These are phyloP conservation scores for Delia radicum DNA, from an alignment of 1,140 invertebrate species.

Conservation along the genomic window DNA sequence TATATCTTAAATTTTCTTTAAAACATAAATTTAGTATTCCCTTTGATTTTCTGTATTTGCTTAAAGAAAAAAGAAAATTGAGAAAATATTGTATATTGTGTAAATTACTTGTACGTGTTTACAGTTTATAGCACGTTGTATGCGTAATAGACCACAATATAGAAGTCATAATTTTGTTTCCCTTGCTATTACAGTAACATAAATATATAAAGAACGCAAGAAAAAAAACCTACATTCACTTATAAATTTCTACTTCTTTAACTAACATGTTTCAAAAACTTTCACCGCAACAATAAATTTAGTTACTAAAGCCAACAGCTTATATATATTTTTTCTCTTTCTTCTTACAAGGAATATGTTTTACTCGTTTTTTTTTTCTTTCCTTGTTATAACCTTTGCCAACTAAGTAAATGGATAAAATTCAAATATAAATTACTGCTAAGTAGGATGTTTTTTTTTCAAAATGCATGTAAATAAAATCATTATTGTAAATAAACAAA, in stretches of 20 bases:
- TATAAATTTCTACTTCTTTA: not conserved
- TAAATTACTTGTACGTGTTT: slow-evolving; percentile 18
- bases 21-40: not conserved
- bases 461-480: no score
- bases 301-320: not conserved
- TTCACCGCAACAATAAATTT: slow-evolving; percentile 21
- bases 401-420: no score
- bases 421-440: no score
- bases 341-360: no score
- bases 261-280: not conserved
- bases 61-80: not conserved
- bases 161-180: slow-evolving; percentile 20
- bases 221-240: not conserved
- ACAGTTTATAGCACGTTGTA: not conserved
- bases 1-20: no score
- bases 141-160: slow-evolving; percentile 23
- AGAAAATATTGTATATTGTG: not conserved
- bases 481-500: no score
- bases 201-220: not conserved
- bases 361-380: no score
- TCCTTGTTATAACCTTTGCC: no score
- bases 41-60: not conserved
- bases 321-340: not conserved
- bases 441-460: no score
- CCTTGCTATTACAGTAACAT: not conserved